These are phyloP conservation scores for Nephrocerus scutellatus DNA, from an alignment of 2,888 invertebrate species.

Conservation along the genomic window DNA sequence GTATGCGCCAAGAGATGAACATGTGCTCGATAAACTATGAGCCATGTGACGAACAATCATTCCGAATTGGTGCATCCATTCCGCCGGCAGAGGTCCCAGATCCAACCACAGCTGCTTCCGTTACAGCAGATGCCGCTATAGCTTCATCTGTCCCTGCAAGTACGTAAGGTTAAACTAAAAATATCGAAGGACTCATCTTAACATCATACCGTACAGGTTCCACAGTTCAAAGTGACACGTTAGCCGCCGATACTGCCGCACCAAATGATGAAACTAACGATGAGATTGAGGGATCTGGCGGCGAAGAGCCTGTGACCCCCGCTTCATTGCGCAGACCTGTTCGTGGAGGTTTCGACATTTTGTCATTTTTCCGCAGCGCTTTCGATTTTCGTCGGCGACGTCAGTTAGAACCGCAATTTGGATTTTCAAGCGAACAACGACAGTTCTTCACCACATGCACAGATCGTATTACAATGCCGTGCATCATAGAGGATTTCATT, in stretches of 20 bases:
- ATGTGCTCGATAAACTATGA: constrained; percentile 71
- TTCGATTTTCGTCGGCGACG: constrained; percentile 29
- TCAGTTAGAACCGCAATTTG: constrained; percentile 15
- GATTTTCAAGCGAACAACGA: constrained; percentile 17
- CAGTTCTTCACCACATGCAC: constrained; percentile 51
- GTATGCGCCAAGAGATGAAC: constrained; percentile 61
- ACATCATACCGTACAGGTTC: too few relatives aligned
- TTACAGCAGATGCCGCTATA: too few relatives aligned
- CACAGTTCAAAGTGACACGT: too few relatives aligned
- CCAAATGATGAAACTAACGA: too few relatives aligned
- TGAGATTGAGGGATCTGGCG: constrained; percentile 53
- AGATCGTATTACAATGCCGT: constrained; percentile 72
- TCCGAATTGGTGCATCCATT: constrained; percentile 57
- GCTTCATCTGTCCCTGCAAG: too few relatives aligned
- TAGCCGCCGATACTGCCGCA: too few relatives aligned
- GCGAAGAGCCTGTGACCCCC: constrained; percentile 30
- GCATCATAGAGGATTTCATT: constrained; percentile 77
- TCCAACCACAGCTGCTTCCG: constrained; percentile 12
- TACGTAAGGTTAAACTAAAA: too few relatives aligned
- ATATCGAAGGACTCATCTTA: too few relatives aligned
- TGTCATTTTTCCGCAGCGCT: constrained; percentile 41
- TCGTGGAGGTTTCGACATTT: constrained; percentile 40
- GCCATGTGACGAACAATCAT: constrained; percentile 69
- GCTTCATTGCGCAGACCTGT: constrained; percentile 25
- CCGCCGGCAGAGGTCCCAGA: constrained; percentile 22